A percentile compares a stretch with the other conserved stretches of the same genome.
phyloP scores from a whole-genome alignment of 2,888 invertebrate species.

The Sturmia bella region DNA sequence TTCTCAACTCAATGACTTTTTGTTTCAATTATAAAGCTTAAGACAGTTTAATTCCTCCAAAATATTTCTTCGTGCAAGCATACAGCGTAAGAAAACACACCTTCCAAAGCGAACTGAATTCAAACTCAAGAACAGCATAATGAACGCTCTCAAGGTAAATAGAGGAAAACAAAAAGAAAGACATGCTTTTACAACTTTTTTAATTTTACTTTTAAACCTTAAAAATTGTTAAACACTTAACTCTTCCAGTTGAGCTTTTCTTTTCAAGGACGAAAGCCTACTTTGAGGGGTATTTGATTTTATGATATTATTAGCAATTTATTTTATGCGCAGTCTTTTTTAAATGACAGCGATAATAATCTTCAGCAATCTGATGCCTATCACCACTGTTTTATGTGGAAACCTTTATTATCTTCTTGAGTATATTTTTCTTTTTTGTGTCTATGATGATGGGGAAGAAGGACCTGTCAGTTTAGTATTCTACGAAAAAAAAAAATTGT shows the following conservation, averaged over 20 bases:
- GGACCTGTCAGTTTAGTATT: no score
- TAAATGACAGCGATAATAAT: conserved; percentile 1
- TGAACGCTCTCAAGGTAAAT: no score
- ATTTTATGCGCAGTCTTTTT: conserved; percentile 6
- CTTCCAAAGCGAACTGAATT: no score
- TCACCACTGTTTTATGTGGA: neutral
- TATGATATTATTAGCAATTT: conserved; percentile 10
- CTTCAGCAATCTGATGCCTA: conserved; percentile 18
- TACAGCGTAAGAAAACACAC: no score
- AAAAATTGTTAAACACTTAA: neutral
- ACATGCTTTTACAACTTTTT: neutral
- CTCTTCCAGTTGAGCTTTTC: neutral
- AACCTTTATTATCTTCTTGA: neutral
- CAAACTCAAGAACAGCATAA: no score
- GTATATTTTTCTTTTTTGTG: neutral
- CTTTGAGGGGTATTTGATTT: neutral
- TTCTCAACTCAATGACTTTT: no score
- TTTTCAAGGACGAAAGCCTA: neutral
- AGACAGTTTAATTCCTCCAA: no score
- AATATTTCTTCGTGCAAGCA: no score
- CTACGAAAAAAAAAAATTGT: no score
- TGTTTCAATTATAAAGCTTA: no score
- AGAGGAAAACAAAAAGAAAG: no score
- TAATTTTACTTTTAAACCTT: neutral
- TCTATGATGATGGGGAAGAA: neutral